Base-by-base conservation (phyloP, 2,797 vertebrate genomes). In the Enteromius unitaeniatus region DNA sequence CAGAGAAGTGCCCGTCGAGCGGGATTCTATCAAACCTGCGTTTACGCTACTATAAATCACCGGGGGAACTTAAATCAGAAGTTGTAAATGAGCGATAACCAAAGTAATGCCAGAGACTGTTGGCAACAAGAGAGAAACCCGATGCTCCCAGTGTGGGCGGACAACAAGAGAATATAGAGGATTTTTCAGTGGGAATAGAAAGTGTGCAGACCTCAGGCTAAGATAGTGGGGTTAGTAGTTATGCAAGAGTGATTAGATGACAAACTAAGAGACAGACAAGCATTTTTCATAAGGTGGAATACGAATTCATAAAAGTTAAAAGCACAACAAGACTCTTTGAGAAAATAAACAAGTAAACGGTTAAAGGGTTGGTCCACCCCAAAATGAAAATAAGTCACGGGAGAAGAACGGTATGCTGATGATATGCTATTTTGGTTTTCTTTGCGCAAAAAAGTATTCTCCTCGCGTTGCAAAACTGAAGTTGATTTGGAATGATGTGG, bases 31-130 rank as follows among this genome's bases (percentile, higher is more conserved):
- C 21, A 37, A 8, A 58, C 34, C 34, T 72, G 81, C 17, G 28
- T 45, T 49, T 55, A 60, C 2, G 11, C 79, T 73, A 55, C 51
- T 45, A 65, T 40, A 84, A 81, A 62, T 67, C 69, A 77, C 40
- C 3, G 15, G 34, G 6, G 14, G 17, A n/a, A n/a, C 53, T 62
- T 17, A 81, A 49, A 80, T 8, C 78, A 69, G 8, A 58, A 45
- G 47, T 10, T n/a, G 34, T 49, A 28, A 81, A 81, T 34, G 17
- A 49, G 68, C 1, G 19, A 8, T 6, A 67, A 68, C 13, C 21
- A 31, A 45, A 79, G 47, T 2, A 81, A 19, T 19, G 23, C 8
- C 34, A 45, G 34, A 21, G 2, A 76, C 47, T 76, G 15, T 23
- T 11, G 1, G 10, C 15, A 34, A 74, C 7, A 81, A 58, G 31